Evolutionary conservation across 2,797 vertebrate genomes (phyloP).

Genomic region (Crotalus adamanteus): DNA sequence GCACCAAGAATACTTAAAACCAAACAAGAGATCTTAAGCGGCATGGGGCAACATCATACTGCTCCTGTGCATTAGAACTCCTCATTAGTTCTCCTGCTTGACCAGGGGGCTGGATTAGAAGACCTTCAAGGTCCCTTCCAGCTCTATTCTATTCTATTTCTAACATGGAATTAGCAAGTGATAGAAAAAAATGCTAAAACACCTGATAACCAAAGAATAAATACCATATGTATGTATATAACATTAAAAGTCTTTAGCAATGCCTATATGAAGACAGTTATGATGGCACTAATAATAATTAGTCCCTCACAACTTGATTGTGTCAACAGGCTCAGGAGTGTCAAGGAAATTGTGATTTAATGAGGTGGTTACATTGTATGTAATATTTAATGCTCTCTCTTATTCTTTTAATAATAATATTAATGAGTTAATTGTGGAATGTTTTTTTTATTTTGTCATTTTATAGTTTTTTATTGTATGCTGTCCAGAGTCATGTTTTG

Average conservation of each 20-base stretch:
- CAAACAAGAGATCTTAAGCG: not conserved
- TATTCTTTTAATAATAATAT: not conserved
- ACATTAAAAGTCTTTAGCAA: not conserved
- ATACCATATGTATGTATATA: not conserved
- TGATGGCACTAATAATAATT: not conserved
- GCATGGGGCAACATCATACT: not conserved
- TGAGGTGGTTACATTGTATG: not conserved
- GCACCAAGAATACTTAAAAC: not conserved
- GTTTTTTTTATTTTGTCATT: not conserved
- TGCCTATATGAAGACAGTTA: not conserved
- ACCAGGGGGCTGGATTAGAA: no score
- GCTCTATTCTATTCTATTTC: no score
- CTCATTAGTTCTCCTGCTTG: no score
- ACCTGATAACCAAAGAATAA: not conserved
- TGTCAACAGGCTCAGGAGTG: not conserved
- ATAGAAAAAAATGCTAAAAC: not conserved
- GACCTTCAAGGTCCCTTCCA: no score
- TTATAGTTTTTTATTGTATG: not conserved
- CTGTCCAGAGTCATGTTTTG: not conserved
- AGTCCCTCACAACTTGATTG: not conserved
- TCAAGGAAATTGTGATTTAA: not conserved
- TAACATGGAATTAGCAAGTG: not conserved
- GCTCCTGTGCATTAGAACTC: not conserved
- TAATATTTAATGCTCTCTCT: not conserved
- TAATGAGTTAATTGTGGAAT: not conserved